Conservation (phyloP, 1,140 invertebrate species). For the Drosophila funebris region DNA sequence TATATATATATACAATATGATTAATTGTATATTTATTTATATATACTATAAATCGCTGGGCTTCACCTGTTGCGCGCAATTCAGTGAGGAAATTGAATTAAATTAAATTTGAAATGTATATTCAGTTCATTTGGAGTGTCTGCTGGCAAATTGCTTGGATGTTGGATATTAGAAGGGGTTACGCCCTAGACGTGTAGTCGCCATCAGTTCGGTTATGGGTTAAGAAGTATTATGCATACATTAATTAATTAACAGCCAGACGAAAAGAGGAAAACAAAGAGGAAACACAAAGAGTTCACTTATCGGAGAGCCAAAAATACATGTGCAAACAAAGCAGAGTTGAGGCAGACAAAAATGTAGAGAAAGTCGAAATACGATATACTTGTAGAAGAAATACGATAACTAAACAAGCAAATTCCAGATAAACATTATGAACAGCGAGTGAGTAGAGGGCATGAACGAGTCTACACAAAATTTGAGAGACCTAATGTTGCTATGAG, state of each 20-base stretch:
- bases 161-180: no score
- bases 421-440: not conserved
- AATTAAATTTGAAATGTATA: no score
- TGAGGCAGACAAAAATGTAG: not conserved
- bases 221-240: not conserved
- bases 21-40: no score
- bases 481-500: no score
- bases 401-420: not conserved
- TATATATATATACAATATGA: no score
- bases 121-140: no score
- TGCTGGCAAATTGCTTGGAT: not conserved
- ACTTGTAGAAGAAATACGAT: not conserved
- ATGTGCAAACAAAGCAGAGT: not conserved
- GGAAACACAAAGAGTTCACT: not conserved
- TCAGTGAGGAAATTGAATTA: not conserved
- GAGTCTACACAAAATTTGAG: no score
- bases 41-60: no score
- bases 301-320: slow-evolving; percentile 8
- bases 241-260: slow-evolving; percentile 21
- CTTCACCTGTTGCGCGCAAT: no score
- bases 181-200: slow-evolving; percentile 12
- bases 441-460: not conserved
- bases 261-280: no score
- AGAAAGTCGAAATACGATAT: slow-evolving; percentile 1
- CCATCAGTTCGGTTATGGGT: not conserved